Evolutionary conservation across 2,797 vertebrate species (phyloP).

Genomic region (Pipistrellus pipistrellus): DNA sequence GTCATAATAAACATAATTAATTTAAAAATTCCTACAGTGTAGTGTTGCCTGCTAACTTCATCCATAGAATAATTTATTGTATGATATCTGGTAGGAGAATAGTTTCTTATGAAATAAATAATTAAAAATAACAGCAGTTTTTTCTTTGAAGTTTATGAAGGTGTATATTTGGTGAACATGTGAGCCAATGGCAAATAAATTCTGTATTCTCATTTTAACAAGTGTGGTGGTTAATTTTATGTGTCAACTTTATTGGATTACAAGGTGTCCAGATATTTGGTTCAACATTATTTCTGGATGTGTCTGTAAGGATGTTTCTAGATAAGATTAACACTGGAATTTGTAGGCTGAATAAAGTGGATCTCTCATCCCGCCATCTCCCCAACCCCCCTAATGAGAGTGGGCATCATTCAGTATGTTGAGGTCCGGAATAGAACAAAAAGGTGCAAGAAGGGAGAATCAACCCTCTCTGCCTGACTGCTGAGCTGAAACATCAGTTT

Average conservation of each 20-base stretch:
- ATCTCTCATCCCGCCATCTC: too few relatives aligned
- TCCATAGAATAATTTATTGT: neutral
- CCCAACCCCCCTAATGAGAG: neutral
- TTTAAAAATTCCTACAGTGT: neutral
- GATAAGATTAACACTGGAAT: neutral
- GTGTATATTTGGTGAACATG: neutral
- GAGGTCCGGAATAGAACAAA: neutral
- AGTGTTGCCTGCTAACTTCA: neutral
- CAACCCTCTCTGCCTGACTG: neutral
- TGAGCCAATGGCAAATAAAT: neutral
- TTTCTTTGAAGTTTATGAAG: neutral
- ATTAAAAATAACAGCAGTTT: conserved; percentile 7
- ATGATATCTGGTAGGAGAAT: neutral
- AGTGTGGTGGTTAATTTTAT: neutral
- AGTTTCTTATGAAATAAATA: neutral
- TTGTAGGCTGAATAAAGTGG: neutral
- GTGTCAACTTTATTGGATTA: neutral
- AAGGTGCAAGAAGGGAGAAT: neutral
- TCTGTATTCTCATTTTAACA: conserved; percentile 2
- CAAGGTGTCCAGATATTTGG: neutral
- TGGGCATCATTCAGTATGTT: neutral
- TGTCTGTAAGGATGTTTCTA: neutral
- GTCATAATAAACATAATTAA: neutral
- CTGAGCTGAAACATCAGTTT: neutral
- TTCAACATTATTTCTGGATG: neutral